Percentiles rank a stretch among this genome's conserved stretches.
Evolutionary conservation across 2,888 invertebrate genomes (phyloP).

Genomic region (Pristionchus arcanus): DNA sequence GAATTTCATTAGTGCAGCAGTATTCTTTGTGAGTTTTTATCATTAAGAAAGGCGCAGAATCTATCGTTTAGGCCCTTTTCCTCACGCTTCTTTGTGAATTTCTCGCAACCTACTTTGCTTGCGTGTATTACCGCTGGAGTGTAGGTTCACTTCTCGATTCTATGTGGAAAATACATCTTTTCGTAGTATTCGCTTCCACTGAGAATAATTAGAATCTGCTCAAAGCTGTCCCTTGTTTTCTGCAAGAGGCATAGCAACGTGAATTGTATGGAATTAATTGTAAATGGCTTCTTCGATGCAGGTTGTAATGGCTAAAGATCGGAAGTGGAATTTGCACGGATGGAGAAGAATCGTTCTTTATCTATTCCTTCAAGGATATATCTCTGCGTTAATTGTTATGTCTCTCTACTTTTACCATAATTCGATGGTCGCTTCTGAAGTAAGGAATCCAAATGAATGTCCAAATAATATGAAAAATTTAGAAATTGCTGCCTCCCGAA

Average conservation of each 20-base stretch:
- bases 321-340: background rate
- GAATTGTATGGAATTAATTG: background rate
- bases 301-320: background rate
- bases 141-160: background rate
- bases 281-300: background rate
- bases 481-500: background rate
- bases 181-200: background rate
- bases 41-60: background rate
- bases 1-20: background rate
- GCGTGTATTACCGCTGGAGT: background rate
- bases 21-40: background rate
- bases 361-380: background rate
- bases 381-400: background rate
- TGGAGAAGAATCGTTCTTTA: background rate
- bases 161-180: background rate
- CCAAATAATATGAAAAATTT: background rate
- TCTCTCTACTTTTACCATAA: background rate
- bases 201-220: background rate
- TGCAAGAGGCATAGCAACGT: background rate
- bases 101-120: background rate
- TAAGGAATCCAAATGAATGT: background rate
- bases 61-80: background rate
- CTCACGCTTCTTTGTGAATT: background rate
- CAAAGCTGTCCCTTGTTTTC: background rate
- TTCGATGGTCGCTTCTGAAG: background rate